Conservation (phyloP, 2,888 invertebrate genomes). For the Esperia sulphurella region DNA sequence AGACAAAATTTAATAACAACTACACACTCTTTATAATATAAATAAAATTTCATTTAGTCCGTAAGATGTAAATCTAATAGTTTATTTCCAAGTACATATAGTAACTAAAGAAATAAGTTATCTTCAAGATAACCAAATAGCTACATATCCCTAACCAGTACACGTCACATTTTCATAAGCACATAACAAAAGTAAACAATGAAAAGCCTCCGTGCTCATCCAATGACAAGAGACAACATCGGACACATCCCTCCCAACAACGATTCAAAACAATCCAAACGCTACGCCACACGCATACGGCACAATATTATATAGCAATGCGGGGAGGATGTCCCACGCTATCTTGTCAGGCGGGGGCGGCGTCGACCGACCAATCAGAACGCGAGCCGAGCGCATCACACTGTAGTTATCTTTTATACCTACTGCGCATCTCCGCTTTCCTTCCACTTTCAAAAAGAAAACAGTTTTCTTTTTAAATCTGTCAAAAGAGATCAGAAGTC, state of each 20-base stretch:
- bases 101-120: too few relatives aligned
- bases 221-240: slow-evolving; percentile 74
- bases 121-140: too few relatives aligned
- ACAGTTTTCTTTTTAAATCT: not conserved
- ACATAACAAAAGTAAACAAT: slow-evolving; percentile 62
- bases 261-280: slow-evolving; percentile 30
- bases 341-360: slow-evolving; percentile 77
- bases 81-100: too few relatives aligned
- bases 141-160: slow-evolving; percentile 1
- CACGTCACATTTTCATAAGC: slow-evolving; percentile 16
- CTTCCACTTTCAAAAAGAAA: not conserved
- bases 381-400: slow-evolving; percentile 62
- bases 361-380: slow-evolving; percentile 65
- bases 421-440: slow-evolving; percentile 51
- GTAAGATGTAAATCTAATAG: too few relatives aligned
- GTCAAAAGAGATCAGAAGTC: not conserved
- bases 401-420: slow-evolving; percentile 62
- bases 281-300: slow-evolving; percentile 26
- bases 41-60: too few relatives aligned
- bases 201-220: slow-evolving; percentile 69
- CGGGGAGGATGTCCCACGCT: slow-evolving; percentile 70
- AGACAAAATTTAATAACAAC: too few relatives aligned
- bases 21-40: too few relatives aligned
- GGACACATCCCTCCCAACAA: slow-evolving; percentile 67
- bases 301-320: slow-evolving; percentile 23